Evolutionary conservation across 1,140 invertebrate species (phyloP), one percentile per base, ranked within the genome.

Genomic region (Oryzaephilus surinamensis): DNA sequence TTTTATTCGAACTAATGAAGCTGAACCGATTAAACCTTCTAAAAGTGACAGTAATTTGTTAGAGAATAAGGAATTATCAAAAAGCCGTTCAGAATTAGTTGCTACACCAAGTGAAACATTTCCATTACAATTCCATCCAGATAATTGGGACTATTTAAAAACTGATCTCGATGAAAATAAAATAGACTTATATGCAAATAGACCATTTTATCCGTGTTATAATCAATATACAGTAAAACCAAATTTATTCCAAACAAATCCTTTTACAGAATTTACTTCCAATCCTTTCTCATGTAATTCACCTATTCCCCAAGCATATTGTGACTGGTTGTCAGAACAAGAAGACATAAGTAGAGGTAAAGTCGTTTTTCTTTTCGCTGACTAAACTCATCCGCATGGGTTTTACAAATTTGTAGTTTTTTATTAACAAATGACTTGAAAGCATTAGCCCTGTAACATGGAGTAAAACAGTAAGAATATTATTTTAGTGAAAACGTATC

Each of bases 391-490:
- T 52, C 47, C 49, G 58, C 54, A 58, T 60, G 54, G 50, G 43
- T 48, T 55, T 55, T 42, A 41, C 17, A 43, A 14, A 21, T 49
- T 48, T 47, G 48, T 42, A 52, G 47, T 52, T 35, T 54, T 54
- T 46, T 43, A 45, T 41, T 46, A 7, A 34, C n/a, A n/a, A n/a
- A n/a, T n/a, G n/a, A n/a, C n/a, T n/a, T n/a, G n/a, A n/a, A n/a
- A n/a, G n/a, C n/a, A n/a, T n/a, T n/a, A n/a, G n/a, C 21, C 10
- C 17, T 38, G 19, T 24, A 37, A 48, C 55, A 52, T n/a, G n/a
- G n/a, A n/a, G n/a, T n/a, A n/a, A n/a, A n/a, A n/a, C 48, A 55
- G 57, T 61, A 60, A 61, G 54, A 51, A 60, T 61, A 57, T 52
- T 51, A 47, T 35, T 41, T 41, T 44, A n/a, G n/a, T n/a, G n/a